Evolutionary conservation across 1,140 invertebrate genomes (phyloP).

Genomic region (Holcopasites calliopsidis): DNA sequence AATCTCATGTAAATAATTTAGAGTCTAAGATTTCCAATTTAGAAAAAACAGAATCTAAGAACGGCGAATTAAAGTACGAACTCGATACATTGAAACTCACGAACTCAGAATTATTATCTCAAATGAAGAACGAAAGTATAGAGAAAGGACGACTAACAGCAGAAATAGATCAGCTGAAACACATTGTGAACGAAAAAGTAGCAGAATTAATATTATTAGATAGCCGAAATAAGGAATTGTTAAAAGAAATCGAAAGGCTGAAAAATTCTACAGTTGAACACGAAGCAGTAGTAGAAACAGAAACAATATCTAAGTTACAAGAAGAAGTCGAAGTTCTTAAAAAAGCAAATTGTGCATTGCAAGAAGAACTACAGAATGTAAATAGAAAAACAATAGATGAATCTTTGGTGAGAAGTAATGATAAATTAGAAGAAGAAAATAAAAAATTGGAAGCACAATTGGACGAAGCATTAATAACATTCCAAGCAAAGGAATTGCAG

Average conservation of each 20-base stretch:
- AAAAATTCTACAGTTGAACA: constrained; percentile 31
- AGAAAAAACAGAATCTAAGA: constrained; percentile 29
- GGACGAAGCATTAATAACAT: constrained; percentile 75
- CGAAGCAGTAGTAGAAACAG: constrained; percentile 33
- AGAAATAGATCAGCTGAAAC: constrained; percentile 49
- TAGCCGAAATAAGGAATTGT: constrained; percentile 54
- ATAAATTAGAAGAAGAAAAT: constrained; percentile 70
- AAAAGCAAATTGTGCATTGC: constrained; percentile 48
- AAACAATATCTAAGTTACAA: constrained; percentile 31
- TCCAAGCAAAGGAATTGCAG: constrained; percentile 73
- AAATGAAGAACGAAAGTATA: background rate
- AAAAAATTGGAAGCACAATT: constrained; percentile 72
- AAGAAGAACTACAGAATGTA: constrained; percentile 47
- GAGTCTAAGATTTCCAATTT: constrained; percentile 41
- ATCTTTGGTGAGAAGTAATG: constrained; percentile 54
- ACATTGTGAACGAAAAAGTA: constrained; percentile 52
- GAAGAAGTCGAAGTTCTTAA: constrained; percentile 46
- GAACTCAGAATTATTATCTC: constrained; percentile 4
- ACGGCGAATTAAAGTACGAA: constrained; percentile 32
- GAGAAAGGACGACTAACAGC: background rate
- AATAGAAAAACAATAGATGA: constrained; percentile 52
- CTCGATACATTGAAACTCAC: constrained; percentile 21
- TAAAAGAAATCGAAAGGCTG: constrained; percentile 59
- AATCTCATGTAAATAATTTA: constrained; percentile 35
- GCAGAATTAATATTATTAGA: constrained; percentile 62